Base-by-base conservation (phyloP, 1,140 invertebrate genomes). In the Drosophila subpulchrella region DNA sequence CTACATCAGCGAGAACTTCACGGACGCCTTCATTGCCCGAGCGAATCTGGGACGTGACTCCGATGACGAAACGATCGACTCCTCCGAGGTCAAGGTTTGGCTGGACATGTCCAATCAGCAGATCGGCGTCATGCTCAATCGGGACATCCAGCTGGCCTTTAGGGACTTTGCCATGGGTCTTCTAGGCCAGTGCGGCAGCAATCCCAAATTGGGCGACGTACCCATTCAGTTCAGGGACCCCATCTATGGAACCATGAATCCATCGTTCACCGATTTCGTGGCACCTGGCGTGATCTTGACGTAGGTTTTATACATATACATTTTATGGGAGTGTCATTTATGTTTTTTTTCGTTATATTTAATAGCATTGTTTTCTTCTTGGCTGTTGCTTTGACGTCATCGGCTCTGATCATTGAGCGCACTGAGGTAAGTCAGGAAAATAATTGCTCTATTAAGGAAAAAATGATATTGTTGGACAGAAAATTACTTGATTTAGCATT, bases 31-130 rank as follows among this genome's bases (percentile, higher is more conserved):
- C 2, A 93, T 96, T 0, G 95, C 95, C 5, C 94, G 97, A 74
- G 94, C 97, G 75, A 93, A 94, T 34, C 84, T 96, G 36, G 95
- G 96, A 24, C 94, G 94, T 57, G 93, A 95, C 54, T 95, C 95
- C 1, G 95, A 96, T 75, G 95, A 97, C 42, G 95, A 96, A 67
- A 96, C 96, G n/a, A 93, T 98, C 7, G 94, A 95, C 44, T 95
- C 95, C 51, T 97, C 97, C 53, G 96, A 97, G 84, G 95, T 98
- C 38, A 93, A 95, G 81, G 95, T 98, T 24, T 96, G 96, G 95
- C 94, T 98, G 54, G 98, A 99, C 92, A 97, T 97, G 95, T 98
- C 97, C 36, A 97, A 98, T 94, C 97, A 98, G 92, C 97, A 98
- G 93, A 97, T 98, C 65, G 96, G 97, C 1, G 94, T 96, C 54